Percentiles rank a stretch among this genome's conserved stretches.
phyloP scores from a whole-genome alignment of 1,140 invertebrate genomes.

The Aphelinus atriplicis region DNA sequence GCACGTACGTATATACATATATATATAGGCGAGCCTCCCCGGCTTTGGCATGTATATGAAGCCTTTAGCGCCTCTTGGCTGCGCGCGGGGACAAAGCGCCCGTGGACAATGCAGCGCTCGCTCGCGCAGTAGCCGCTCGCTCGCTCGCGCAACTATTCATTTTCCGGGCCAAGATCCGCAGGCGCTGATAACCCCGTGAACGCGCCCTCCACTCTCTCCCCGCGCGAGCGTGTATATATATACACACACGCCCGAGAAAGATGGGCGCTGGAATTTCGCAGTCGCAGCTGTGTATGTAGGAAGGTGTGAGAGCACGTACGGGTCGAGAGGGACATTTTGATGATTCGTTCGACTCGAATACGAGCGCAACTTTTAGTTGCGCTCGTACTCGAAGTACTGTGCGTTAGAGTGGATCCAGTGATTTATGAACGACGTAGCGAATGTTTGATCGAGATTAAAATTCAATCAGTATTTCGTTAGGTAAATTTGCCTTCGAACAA shows the following conservation, averaged over 20 bases:
- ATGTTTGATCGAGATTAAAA: no score
- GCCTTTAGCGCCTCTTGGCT: conserved; percentile 50
- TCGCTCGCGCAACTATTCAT: conserved; percentile 49
- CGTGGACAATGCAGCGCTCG: conserved; percentile 38
- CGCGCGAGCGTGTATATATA: background rate
- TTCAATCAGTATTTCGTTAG: no score
- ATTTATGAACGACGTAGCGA: no score
- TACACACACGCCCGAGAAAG: background rate
- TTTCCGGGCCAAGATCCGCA: conserved; percentile 46
- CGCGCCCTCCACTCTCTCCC: conserved; percentile 4
- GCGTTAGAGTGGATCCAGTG: no score
- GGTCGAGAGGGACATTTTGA: no score
- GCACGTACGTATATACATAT: conserved; percentile 13
- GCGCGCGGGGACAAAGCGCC: conserved; percentile 43
- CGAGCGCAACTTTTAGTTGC: no score
- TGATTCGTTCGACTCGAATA: no score
- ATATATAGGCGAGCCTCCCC: conserved; percentile 20
- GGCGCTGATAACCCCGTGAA: conserved; percentile 43
- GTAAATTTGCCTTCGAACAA: no score
- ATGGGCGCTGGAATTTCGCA: background rate
- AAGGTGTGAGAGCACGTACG: no score
- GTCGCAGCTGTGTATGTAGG: no score
- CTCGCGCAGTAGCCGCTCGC: background rate
- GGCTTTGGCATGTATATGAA: conserved; percentile 50
- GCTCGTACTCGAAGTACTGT: no score